phyloP scores from a whole-genome alignment of 2,888 invertebrate species.

The Andrena bucephala region DNA sequence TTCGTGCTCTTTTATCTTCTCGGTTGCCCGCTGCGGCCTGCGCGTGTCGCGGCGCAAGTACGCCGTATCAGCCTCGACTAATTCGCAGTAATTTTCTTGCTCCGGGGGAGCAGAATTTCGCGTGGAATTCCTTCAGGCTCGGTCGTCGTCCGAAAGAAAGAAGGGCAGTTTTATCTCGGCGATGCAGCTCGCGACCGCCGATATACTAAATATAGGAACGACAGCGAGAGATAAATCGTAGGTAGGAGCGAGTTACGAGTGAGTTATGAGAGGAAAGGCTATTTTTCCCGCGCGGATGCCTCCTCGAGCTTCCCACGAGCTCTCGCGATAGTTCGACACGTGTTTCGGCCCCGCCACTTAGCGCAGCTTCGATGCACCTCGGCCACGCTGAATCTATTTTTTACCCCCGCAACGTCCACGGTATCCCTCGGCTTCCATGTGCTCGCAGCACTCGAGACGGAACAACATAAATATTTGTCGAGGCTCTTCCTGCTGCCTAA shows the following conservation, averaged over 20 bases:
- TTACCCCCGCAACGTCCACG: slow-evolving; percentile 17
- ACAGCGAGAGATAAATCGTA: slow-evolving; percentile 46
- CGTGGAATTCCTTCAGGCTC: not conserved
- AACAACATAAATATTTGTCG: slow-evolving; percentile 67
- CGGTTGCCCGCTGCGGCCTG: not conserved
- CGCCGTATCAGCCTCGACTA: not conserved
- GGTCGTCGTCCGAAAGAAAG: not conserved
- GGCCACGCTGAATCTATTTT: slow-evolving; percentile 51
- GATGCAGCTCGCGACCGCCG: slow-evolving; percentile 37
- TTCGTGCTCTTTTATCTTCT: slow-evolving; percentile 13
- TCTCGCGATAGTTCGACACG: slow-evolving; percentile 44
- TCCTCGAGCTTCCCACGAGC: slow-evolving; percentile 55
- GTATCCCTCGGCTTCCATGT: slow-evolving; percentile 26
- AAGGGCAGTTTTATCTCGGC: slow-evolving; percentile 22
- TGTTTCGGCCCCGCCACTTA: slow-evolving; percentile 24
- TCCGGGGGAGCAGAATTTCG: too few species aligned
- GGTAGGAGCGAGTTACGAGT: slow-evolving; percentile 21
- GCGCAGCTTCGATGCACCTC: slow-evolving; percentile 16
- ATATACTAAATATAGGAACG: slow-evolving; percentile 74
- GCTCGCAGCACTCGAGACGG: slow-evolving; percentile 27
- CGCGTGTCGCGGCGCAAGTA: not conserved
- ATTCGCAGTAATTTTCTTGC: not conserved
- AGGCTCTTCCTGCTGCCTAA: slow-evolving; percentile 41
- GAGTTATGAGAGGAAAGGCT: slow-evolving; percentile 31
- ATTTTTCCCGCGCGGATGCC: slow-evolving; percentile 27